Evolutionary conservation across 2,797 vertebrate genomes (phyloP).

Genomic region (Amblyraja radiata): DNA sequence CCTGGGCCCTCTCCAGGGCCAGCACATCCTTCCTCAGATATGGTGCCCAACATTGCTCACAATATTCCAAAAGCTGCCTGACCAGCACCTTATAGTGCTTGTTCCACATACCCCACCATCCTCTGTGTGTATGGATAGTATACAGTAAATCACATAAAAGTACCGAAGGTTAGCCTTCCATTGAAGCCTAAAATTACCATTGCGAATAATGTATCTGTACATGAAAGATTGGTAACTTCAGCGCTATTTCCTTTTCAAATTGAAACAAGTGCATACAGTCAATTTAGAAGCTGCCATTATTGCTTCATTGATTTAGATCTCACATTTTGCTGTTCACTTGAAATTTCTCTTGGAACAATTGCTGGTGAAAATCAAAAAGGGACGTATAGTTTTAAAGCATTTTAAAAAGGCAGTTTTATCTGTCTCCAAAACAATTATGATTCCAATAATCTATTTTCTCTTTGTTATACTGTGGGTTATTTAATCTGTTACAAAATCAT

Average conservation of each 20-base stretch:
- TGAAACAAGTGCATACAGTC: too few species aligned
- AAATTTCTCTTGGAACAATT: not conserved
- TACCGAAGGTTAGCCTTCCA: not conserved
- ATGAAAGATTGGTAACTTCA: not conserved
- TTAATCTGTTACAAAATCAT: not conserved
- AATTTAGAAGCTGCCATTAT: not conserved
- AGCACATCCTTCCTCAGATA: too few species aligned
- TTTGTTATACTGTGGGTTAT: not conserved
- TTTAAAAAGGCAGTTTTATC: too few species aligned
- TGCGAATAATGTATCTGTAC: not conserved
- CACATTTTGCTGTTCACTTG: not conserved
- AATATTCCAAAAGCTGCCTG: too few species aligned
- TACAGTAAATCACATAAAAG: not conserved
- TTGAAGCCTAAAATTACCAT: not conserved
- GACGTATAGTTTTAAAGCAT: not conserved
- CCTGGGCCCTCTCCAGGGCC: too few species aligned
- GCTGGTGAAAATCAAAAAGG: not conserved
- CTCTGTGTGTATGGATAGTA: not conserved
- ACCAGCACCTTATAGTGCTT: too few species aligned
- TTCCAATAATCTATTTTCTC: not conserved
- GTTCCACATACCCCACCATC: too few species aligned
- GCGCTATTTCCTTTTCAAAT: not conserved
- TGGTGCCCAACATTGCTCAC: too few species aligned
- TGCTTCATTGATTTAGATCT: not conserved
- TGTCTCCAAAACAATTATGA: not conserved